These are phyloP conservation scores for Cyaniris semiargus DNA, from an alignment of 2,888 invertebrate species.

Conservation along the genomic window DNA sequence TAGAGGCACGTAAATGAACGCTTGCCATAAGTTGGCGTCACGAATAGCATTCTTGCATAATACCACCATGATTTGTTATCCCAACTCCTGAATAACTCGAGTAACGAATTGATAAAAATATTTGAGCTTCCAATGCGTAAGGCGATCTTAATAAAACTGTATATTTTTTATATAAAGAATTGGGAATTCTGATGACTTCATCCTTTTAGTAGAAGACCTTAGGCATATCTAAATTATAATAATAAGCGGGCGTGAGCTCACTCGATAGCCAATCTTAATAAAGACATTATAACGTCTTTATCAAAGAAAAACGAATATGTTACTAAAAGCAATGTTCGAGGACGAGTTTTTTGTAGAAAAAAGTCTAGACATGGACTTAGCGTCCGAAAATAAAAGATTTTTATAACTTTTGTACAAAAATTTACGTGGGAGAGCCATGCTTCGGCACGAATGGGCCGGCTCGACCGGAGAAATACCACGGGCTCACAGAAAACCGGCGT, in stretches of 20 bases:
- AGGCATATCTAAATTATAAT: conserved; percentile 79
- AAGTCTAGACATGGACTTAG: neutral
- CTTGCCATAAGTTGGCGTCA: conserved; percentile 65
- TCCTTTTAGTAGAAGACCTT: conserved; percentile 65
- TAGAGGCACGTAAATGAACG: conserved; percentile 58
- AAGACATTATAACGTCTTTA: conserved; percentile 79
- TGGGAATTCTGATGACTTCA: conserved; percentile 69
- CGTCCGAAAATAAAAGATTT: neutral
- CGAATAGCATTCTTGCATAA: conserved; percentile 77
- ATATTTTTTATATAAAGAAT: neutral
- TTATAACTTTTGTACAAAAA: neutral
- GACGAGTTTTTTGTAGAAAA: neutral
- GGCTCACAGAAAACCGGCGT: too few species aligned
- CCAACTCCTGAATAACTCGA: conserved; percentile 54
- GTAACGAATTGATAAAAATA: conserved; percentile 35
- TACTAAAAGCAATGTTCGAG: conserved; percentile 1
- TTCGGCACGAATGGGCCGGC: too few species aligned
- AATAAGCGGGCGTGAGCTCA: conserved; percentile 77
- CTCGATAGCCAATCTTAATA: conserved; percentile 73
- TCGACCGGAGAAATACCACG: too few species aligned
- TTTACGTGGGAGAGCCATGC: too few species aligned
- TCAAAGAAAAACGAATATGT: conserved; percentile 48
- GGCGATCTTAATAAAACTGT: conserved; percentile 24
- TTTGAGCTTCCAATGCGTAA: conserved; percentile 28
- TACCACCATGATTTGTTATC: conserved; percentile 67